Conservation (phyloP, 1,140 invertebrate species). For the Drusus annulatus region DNA sequence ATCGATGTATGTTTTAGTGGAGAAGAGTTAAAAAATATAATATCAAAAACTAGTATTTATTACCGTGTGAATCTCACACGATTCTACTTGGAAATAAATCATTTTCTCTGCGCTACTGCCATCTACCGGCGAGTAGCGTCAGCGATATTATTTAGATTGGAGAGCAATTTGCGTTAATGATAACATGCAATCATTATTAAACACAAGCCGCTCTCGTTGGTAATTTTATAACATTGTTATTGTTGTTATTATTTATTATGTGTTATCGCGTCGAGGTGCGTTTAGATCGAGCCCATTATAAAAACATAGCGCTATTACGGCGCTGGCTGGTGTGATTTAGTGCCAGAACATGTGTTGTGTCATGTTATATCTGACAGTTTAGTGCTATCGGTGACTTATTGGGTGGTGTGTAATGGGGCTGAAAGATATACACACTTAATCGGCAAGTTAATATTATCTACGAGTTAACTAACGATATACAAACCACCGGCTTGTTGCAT, state of each 20-base stretch:
- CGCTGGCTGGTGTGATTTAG: not conserved
- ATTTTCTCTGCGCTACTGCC: not conserved
- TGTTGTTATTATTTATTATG: not conserved
- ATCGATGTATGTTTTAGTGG: too few relatives aligned
- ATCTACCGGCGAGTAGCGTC: conserved; percentile 5
- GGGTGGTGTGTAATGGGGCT: not conserved
- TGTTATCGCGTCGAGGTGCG: not conserved
- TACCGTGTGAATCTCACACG: too few relatives aligned
- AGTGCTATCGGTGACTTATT: not conserved
- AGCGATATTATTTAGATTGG: not conserved
- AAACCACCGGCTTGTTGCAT: too few relatives aligned
- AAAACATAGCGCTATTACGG: not conserved
- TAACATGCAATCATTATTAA: conserved; percentile 3
- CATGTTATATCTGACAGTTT: not conserved
- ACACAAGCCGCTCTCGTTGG: not conserved
- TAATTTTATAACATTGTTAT: not conserved
- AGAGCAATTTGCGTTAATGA: not conserved
- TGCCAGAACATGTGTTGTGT: not conserved
- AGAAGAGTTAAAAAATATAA: too few relatives aligned
- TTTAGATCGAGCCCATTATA: too few relatives aligned
- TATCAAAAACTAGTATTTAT: too few relatives aligned
- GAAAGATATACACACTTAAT: not conserved
- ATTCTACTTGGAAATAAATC: too few relatives aligned
- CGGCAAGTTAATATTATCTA: not conserved
- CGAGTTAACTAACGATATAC: not conserved